phyloP scores from a whole-genome alignment of 1,140 invertebrate genomes.

The Brachionus sp. region DNA sequence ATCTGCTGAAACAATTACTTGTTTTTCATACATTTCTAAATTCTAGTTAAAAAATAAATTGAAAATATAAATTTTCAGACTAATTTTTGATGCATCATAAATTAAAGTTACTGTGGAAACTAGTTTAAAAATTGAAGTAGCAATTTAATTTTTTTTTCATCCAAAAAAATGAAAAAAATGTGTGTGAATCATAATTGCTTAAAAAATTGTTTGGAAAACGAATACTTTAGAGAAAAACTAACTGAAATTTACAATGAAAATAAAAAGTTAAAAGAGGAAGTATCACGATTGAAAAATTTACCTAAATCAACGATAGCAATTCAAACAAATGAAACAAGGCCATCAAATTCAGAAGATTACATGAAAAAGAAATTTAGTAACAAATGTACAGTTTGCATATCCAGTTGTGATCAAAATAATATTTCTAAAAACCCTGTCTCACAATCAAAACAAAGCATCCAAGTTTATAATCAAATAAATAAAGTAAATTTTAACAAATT shows the following conservation, averaged over 20 bases:
- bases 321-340: not conserved
- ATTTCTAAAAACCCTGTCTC: not conserved
- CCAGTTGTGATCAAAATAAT: not conserved
- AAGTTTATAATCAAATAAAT: not conserved
- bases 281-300: not conserved
- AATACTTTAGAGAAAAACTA: conserved; percentile 38
- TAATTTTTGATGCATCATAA: not conserved
- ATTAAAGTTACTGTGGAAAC: not conserved
- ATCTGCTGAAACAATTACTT: too few species aligned
- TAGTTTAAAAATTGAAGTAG: not conserved
- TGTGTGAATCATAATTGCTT: conserved; percentile 18
- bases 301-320: not conserved
- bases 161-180: not conserved
- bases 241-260: conserved; percentile 34
- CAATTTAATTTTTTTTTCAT: not conserved
- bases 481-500: conserved; percentile 9
- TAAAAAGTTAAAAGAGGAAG: conserved; percentile 14
- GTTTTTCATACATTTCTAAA: not conserved
- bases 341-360: not conserved
- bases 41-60: not conserved
- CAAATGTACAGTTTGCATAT: not conserved
- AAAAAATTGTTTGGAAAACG: conserved; percentile 24
- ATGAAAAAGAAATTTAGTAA: not conserved
- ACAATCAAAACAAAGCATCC: not conserved
- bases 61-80: not conserved